Evolutionary conservation across 2,888 invertebrate species (phyloP).

Genomic region (Ptychoptera albimana): DNA sequence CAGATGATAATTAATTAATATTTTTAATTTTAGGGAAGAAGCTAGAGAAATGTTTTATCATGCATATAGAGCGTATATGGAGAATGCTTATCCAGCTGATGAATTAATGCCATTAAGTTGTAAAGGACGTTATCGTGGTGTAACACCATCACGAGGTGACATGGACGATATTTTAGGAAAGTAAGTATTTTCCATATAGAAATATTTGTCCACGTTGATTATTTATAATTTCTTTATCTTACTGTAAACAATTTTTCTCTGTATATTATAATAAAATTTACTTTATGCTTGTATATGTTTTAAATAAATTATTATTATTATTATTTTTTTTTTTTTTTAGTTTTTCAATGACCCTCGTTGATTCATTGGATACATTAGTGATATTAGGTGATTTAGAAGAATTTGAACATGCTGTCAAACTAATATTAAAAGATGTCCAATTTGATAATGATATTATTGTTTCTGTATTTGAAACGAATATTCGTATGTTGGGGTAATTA

Average conservation of each 20-base stretch:
- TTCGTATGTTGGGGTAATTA: constrained; percentile 83
- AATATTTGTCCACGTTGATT: neutral
- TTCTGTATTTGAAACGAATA: constrained; percentile 97
- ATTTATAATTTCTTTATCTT: constrained; percentile 4
- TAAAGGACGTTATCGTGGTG: constrained; percentile 77
- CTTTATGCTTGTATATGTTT: neutral
- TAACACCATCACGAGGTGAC: constrained; percentile 84
- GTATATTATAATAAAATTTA: neutral
- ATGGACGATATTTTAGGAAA: constrained; percentile 95
- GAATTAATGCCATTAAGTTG: constrained; percentile 96
- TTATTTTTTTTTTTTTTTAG: constrained; percentile 38
- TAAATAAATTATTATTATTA: constrained; percentile 3
- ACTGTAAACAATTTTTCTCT: neutral
- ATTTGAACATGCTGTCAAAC: constrained; percentile 80
- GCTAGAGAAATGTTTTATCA: constrained; percentile 93
- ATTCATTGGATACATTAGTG: constrained; percentile 84
- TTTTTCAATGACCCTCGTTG: constrained; percentile 90
- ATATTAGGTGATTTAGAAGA: constrained; percentile 84
- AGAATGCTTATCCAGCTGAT: constrained; percentile 95
- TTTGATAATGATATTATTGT: constrained; percentile 93
- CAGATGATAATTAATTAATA: neutral
- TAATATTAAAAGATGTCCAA: constrained; percentile 70
- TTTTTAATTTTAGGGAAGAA: constrained; percentile 54
- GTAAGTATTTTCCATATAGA: constrained; percentile 40
- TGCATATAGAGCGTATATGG: constrained; percentile 91